These are phyloP conservation scores for Galbula dea DNA, from an alignment of 2,113 vertebrate species.

Conservation along the genomic window DNA sequence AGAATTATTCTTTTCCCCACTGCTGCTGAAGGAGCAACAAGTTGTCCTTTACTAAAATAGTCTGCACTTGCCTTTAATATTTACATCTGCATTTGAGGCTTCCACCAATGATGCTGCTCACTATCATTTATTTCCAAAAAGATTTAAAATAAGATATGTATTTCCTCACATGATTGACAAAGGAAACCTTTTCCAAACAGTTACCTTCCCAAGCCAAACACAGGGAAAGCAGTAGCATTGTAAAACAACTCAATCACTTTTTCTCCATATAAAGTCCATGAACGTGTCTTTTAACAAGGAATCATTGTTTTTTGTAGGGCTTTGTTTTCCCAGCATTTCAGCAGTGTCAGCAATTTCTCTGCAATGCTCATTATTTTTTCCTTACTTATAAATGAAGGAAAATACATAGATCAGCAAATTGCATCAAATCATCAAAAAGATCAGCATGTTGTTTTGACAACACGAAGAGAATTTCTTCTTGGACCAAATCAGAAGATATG, in stretches of 20 bases:
- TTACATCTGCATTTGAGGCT: neutral
- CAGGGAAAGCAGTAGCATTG: neutral
- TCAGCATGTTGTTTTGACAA: neutral
- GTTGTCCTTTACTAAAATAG: neutral
- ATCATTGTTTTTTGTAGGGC: neutral
- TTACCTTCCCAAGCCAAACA: neutral
- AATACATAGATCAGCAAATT: neutral
- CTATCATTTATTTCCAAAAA: neutral
- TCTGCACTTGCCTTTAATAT: neutral
- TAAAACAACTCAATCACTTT: neutral
- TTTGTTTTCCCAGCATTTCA: neutral
- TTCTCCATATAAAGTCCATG: accelerated
- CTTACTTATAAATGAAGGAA: neutral
- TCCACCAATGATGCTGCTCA: neutral
- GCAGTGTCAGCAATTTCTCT: neutral
- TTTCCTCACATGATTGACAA: neutral
- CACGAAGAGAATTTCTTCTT: neutral
- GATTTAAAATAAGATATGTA: neutral
- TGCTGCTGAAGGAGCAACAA: neutral
- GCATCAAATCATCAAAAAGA: neutral
- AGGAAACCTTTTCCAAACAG: neutral
- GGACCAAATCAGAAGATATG: neutral
- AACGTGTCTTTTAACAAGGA: neutral
- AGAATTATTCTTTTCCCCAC: neutral
- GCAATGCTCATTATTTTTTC: neutral